These are phyloP conservation scores for Regulus satrapa DNA, from an alignment of 2,113 vertebrate species.

Conservation along the genomic window DNA sequence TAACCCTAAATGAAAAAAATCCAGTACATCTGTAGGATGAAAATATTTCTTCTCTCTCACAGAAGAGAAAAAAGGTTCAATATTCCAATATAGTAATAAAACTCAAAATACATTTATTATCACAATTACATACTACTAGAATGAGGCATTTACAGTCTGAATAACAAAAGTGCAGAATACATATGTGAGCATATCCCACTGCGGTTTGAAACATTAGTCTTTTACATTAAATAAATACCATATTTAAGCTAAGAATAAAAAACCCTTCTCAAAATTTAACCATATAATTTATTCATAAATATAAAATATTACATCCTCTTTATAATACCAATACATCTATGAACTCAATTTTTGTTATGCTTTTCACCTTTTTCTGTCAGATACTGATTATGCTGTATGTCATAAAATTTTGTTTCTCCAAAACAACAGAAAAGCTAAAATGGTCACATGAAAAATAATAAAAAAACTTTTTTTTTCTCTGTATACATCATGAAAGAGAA, in stretches of 20 bases:
- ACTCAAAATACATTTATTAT: not conserved
- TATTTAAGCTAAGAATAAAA: not conserved
- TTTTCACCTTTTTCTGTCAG: not conserved
- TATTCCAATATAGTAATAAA: not conserved
- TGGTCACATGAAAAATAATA: too few species aligned
- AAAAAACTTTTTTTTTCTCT: not conserved
- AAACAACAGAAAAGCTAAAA: not conserved
- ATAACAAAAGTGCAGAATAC: not conserved
- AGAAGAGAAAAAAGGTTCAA: not conserved
- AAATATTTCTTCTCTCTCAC: not conserved
- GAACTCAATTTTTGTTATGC: not conserved
- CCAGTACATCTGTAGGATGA: not conserved
- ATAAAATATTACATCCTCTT: not conserved
- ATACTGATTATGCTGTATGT: not conserved
- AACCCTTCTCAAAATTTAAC: not conserved
- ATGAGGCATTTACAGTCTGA: not conserved
- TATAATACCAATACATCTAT: not conserved
- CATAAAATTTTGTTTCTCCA: not conserved
- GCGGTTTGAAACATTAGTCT: not conserved
- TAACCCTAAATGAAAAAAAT: not conserved
- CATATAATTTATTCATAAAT: not conserved
- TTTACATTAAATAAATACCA: not conserved
- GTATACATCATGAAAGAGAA: not conserved
- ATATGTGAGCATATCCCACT: not conserved
- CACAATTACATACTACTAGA: not conserved